phyloP scores from a whole-genome alignment of 2,113 vertebrate species.

The Rhinoptilus africanus region DNA sequence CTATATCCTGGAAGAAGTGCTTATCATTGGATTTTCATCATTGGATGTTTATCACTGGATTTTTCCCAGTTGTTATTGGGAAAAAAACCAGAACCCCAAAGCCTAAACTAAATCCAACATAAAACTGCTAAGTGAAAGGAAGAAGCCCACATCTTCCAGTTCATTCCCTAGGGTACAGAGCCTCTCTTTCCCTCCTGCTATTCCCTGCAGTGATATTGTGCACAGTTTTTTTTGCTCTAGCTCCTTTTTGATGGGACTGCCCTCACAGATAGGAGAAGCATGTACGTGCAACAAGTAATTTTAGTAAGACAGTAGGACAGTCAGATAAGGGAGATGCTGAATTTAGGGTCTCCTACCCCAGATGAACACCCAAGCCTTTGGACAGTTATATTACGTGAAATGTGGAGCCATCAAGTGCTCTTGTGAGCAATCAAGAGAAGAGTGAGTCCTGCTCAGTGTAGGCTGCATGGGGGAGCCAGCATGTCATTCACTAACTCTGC shows the following conservation, averaged over 20 bases:
- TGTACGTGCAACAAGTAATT: accelerated
- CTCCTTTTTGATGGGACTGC: background rate
- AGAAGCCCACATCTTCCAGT: background rate
- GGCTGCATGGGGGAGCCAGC: background rate
- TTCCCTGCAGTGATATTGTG: background rate
- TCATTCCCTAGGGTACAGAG: background rate
- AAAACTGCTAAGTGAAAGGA: background rate
- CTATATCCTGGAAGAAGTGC: background rate
- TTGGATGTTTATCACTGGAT: accelerated
- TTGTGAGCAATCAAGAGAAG: background rate
- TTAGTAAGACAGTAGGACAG: background rate
- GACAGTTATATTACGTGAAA: background rate
- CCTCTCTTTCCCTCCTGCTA: background rate
- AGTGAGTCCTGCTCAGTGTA: background rate
- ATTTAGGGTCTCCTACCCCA: background rate
- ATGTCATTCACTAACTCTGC: background rate
- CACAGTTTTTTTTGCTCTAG: background rate
- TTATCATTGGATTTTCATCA: background rate
- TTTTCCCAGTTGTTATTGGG: background rate
- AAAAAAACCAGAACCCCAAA: background rate
- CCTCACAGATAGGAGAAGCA: background rate
- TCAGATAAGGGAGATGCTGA: background rate
- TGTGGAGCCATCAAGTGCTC: background rate
- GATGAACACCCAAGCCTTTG: background rate
- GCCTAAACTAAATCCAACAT: background rate